Evolutionary conservation across 2,113 vertebrate genomes (phyloP).

Genomic region (Pipra filicauda): DNA sequence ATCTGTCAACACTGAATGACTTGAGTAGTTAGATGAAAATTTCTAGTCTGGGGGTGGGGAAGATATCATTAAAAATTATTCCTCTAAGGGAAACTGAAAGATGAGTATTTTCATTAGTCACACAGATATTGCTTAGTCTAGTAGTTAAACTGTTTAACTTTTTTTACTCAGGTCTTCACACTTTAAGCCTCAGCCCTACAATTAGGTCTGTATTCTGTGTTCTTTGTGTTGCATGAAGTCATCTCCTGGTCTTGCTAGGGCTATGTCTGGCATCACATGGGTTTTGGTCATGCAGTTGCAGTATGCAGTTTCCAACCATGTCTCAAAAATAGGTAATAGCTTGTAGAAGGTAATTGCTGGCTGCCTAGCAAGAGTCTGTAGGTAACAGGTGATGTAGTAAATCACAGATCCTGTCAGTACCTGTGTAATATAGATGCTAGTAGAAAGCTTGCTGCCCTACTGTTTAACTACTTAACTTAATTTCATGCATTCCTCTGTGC

Average conservation of each 20-base stretch:
- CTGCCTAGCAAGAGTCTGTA: background rate
- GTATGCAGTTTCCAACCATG: background rate
- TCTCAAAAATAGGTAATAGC: background rate
- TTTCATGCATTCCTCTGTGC: background rate
- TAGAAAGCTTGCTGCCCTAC: background rate
- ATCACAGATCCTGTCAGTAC: background rate
- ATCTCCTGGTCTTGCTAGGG: background rate
- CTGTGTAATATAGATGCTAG: background rate
- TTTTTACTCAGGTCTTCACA: background rate
- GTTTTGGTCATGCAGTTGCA: background rate
- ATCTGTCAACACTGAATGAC: background rate
- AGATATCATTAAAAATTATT: background rate
- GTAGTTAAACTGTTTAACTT: background rate
- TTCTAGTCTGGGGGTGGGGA: background rate
- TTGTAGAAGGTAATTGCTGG: background rate
- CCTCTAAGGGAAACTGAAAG: background rate
- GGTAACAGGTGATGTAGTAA: background rate
- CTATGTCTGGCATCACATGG: background rate
- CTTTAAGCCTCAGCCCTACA: background rate
- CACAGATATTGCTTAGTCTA: background rate
- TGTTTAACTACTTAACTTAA: background rate
- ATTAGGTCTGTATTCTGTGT: background rate
- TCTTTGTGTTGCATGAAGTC: background rate
- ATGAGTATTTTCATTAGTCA: background rate
- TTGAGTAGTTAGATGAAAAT: background rate